Percentiles rank a stretch among this genome's conserved stretches.
phyloP scores from a whole-genome alignment of 2,888 invertebrate species.

The Silvanus unidentatus region DNA sequence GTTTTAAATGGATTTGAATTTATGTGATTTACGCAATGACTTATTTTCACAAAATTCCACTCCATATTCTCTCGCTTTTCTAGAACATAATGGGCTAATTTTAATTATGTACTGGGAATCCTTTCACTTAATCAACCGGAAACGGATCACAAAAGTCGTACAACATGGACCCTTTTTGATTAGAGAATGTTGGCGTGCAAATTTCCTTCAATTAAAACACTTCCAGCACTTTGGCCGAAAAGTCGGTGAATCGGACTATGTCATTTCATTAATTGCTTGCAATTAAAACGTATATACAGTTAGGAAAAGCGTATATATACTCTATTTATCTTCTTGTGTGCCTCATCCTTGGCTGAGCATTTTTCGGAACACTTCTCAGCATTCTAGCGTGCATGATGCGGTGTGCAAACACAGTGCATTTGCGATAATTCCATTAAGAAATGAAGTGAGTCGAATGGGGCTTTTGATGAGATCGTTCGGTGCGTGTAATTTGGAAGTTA shows the following conservation, averaged over 20 bases:
- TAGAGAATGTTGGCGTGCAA: constrained; percentile 12
- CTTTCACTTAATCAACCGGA: constrained; percentile 15
- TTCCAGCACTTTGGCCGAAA: constrained; percentile 5
- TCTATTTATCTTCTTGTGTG: no score
- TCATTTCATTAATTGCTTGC: constrained; percentile 41
- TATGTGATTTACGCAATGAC: no score
- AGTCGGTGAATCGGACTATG: constrained; percentile 29
- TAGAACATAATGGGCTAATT: no score
- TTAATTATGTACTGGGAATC: background rate
- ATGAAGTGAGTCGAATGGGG: constrained; percentile 44
- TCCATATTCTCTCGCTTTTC: no score
- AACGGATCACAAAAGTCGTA: constrained; percentile 17
- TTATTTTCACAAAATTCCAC: no score
- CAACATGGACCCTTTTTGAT: constrained; percentile 20
- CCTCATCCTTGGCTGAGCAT: no score
- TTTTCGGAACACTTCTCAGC: no score
- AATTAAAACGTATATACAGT: constrained; percentile 42
- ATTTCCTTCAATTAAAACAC: constrained; percentile 14
- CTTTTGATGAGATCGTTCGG: constrained; percentile 37
- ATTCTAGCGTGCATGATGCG: constrained; percentile 14
- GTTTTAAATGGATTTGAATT: no score
- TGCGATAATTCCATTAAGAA: constrained; percentile 46
- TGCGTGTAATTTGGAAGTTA: constrained; percentile 43
- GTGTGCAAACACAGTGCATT: constrained; percentile 38
- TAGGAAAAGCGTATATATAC: constrained; percentile 40